These are phyloP conservation scores for Porites australiensis DNA, from an alignment of 64 coral and sea anemone genomes.

Conservation along the genomic window DNA sequence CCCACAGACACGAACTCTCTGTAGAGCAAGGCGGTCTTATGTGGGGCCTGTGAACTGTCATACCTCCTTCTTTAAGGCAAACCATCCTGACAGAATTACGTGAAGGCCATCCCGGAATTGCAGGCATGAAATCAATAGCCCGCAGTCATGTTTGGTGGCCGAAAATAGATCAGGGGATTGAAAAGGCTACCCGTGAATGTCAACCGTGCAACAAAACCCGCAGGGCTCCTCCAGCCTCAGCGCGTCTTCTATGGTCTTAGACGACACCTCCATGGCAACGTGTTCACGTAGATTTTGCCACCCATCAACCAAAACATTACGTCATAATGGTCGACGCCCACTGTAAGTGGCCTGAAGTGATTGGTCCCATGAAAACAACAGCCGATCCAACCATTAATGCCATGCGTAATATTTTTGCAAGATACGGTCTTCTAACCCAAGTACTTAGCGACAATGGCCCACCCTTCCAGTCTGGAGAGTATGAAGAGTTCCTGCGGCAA, in stretches of 20 bases:
- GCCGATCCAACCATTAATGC: background rate
- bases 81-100: constrained; percentile 13
- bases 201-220: too few species aligned
- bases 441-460: constrained; percentile 4
- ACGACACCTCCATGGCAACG: too few species aligned
- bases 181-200: too few species aligned
- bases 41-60: constrained; percentile 16
- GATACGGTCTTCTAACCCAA: background rate
- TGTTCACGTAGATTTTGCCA: too few species aligned
- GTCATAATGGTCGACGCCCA: too few species aligned
- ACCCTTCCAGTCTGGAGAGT: constrained; percentile 35
- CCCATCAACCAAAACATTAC: too few species aligned
- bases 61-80: background rate
- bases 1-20: background rate
- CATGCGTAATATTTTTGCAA: background rate
- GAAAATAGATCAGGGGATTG: too few species aligned
- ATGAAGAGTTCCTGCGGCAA: background rate
- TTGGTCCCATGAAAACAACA: background rate
- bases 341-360: too few species aligned
- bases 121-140: constrained; percentile 2
- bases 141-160: too few species aligned
- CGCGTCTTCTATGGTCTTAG: too few species aligned
- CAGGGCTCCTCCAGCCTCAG: too few species aligned
- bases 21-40: constrained; percentile 21
- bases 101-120: background rate